Percentiles rank a stretch among this genome's conserved stretches.
Conservation (phyloP, 2,113 vertebrate genomes). For the Pyxicephalus adspersus region DNA sequence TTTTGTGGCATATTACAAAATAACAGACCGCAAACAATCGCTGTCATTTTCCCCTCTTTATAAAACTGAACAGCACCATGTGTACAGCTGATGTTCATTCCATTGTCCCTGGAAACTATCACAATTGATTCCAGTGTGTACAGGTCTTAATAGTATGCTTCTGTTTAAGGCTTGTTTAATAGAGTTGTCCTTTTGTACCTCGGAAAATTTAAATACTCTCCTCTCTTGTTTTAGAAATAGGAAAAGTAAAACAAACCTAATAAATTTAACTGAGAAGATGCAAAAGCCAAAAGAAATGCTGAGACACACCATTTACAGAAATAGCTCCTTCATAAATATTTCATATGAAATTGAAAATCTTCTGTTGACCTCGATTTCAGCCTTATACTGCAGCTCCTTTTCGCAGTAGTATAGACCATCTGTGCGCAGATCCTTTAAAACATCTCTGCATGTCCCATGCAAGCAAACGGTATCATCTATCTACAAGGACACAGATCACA, state of each 20-base stretch:
- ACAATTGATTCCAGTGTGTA: too few species aligned
- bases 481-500: neutral
- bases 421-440: neutral
- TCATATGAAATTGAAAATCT: slow-evolving; percentile 53
- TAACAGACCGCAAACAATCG: too few species aligned
- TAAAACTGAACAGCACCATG: too few species aligned
- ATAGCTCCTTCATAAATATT: slow-evolving; percentile 62
- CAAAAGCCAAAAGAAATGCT: slow-evolving; percentile 32
- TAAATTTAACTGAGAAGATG: slow-evolving; percentile 5
- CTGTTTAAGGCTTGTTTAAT: too few species aligned
- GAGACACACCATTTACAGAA: slow-evolving; percentile 30
- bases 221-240: neutral
- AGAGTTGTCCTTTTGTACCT: too few species aligned
- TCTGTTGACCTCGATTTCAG: slow-evolving; percentile 40
- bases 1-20: too few species aligned
- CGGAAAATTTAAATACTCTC: too few species aligned
- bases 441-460: neutral
- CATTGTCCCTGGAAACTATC: too few species aligned
- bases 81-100: too few species aligned
- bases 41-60: too few species aligned
- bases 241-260: neutral
- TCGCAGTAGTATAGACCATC: slow-evolving; percentile 19
- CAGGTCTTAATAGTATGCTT: too few species aligned
- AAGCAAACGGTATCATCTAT: slow-evolving; percentile 12
- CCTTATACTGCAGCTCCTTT: slow-evolving; percentile 42